These are phyloP conservation scores for Chrysina gloriosa DNA, from an alignment of 2,888 invertebrate species.

Conservation along the genomic window DNA sequence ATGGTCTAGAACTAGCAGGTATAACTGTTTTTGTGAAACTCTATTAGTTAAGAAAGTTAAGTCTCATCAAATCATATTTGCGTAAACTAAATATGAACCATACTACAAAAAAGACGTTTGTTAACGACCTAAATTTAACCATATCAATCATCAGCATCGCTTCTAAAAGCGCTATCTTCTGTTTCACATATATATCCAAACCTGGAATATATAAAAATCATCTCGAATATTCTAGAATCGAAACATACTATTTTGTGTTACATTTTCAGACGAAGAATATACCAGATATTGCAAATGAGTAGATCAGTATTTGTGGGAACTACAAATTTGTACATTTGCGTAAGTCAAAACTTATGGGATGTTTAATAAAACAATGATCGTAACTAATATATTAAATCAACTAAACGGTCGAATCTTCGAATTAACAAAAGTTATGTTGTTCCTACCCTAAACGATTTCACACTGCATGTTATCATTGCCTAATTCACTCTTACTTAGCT, in stretches of 20 bases:
- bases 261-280: constrained; percentile 29
- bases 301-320: constrained; percentile 25
- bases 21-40: constrained; percentile 20
- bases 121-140: too few relatives aligned
- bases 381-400: constrained; percentile 12
- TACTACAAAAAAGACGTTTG: too few relatives aligned
- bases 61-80: not conserved
- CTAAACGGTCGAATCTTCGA: not conserved
- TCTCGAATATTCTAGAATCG: not conserved
- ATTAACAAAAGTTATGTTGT: not conserved
- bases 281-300: constrained; percentile 6
- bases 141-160: not conserved
- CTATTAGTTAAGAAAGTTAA: constrained; percentile 13
- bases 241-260: not conserved
- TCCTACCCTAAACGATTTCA: not conserved
- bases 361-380: not conserved
- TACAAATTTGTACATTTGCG: constrained; percentile 37
- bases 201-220: constrained; percentile 33
- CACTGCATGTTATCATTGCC: not conserved
- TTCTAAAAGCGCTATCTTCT: not conserved
- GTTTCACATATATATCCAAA: constrained; percentile 15
- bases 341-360: constrained; percentile 9
- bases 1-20: constrained; percentile 35
- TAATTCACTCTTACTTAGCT: not conserved
- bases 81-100: too few relatives aligned